A percentile compares a stretch with the other conserved stretches of the same genome.
Conservation (phyloP, 2,888 invertebrate species). For the Cremastinae sp. region DNA sequence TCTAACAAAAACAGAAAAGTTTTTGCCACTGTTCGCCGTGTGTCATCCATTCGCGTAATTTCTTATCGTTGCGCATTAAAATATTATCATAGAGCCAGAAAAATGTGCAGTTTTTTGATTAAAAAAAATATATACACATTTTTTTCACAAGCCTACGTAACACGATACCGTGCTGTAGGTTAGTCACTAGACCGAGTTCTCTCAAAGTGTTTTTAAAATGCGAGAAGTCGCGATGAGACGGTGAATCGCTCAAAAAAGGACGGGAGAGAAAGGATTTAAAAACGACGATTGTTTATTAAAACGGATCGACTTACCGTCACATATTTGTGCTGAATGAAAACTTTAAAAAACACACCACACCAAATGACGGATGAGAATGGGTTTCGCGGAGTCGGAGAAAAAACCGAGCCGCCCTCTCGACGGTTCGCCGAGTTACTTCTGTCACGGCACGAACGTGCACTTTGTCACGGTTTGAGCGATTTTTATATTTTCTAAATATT, state of each 20-base stretch:
- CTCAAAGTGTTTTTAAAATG: slow-evolving; percentile 50
- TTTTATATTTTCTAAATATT: too few relatives aligned
- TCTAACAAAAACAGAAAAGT: background rate
- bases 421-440: slow-evolving; percentile 48
- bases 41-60: background rate
- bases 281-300: slow-evolving; percentile 3
- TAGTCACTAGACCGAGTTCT: slow-evolving; percentile 48
- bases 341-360: slow-evolving; percentile 68
- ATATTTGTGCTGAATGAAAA: slow-evolving; percentile 73
- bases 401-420: slow-evolving; percentile 69
- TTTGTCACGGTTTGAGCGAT: too few relatives aligned
- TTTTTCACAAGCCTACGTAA: slow-evolving; percentile 54
- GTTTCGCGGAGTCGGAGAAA: slow-evolving; percentile 41
- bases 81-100: slow-evolving; percentile 7
- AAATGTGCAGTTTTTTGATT: background rate
- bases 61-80: background rate
- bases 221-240: background rate
- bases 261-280: background rate
- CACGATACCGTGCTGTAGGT: slow-evolving; percentile 57
- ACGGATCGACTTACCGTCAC: slow-evolving; percentile 73
- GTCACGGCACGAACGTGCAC: background rate
- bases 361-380: slow-evolving; percentile 69
- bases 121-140: slow-evolving; percentile 23
- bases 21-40: slow-evolving; percentile 4
- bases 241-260: background rate